Percentiles rank a stretch among this genome's conserved stretches.
phyloP scores from a whole-genome alignment of 2,797 vertebrate species.

The Orestias chungarensis region DNA sequence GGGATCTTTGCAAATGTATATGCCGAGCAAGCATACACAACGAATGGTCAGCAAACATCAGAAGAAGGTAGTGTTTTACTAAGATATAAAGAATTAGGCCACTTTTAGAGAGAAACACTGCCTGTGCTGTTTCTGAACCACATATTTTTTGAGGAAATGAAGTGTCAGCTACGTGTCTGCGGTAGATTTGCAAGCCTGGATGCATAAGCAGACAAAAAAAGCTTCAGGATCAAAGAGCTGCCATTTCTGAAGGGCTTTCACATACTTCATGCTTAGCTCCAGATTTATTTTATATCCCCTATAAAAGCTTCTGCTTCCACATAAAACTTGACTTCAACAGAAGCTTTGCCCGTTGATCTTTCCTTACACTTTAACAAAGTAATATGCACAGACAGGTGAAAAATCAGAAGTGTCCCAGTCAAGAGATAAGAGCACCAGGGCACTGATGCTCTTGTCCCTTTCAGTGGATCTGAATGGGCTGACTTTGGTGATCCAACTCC shows the following conservation, averaged over 20 bases:
- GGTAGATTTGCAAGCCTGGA: slow-evolving; percentile 45
- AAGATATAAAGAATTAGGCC: slow-evolving; percentile 29
- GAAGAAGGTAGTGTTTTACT: slow-evolving; percentile 21
- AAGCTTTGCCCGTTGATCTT: slow-evolving; percentile 45
- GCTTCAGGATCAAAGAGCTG: slow-evolving; percentile 59
- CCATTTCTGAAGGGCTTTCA: slow-evolving; percentile 36
- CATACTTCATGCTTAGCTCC: slow-evolving; percentile 13
- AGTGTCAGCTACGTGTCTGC: slow-evolving; percentile 18
- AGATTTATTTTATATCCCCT: slow-evolving; percentile 52
- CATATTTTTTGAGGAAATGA: slow-evolving; percentile 28
- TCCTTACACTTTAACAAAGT: slow-evolving; percentile 25
- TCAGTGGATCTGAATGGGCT: background rate
- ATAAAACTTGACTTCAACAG: slow-evolving; percentile 49
- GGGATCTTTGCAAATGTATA: slow-evolving; percentile 62
- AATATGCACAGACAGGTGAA: slow-evolving; percentile 7
- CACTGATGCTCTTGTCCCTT: background rate
- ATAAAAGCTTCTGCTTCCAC: slow-evolving; percentile 52
- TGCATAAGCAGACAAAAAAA: slow-evolving; percentile 46
- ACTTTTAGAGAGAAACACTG: slow-evolving; percentile 30
- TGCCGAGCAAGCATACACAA: slow-evolving; percentile 40
- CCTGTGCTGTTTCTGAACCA: slow-evolving; percentile 28
- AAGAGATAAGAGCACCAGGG: too few relatives aligned
- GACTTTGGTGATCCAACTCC: background rate
- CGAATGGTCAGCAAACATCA: slow-evolving; percentile 34
- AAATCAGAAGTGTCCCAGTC: background rate